Evolutionary conservation across 1,140 invertebrate species (phyloP), one percentile per base, ranked within the genome.

Genomic region (Drosophila micromelanica): DNA sequence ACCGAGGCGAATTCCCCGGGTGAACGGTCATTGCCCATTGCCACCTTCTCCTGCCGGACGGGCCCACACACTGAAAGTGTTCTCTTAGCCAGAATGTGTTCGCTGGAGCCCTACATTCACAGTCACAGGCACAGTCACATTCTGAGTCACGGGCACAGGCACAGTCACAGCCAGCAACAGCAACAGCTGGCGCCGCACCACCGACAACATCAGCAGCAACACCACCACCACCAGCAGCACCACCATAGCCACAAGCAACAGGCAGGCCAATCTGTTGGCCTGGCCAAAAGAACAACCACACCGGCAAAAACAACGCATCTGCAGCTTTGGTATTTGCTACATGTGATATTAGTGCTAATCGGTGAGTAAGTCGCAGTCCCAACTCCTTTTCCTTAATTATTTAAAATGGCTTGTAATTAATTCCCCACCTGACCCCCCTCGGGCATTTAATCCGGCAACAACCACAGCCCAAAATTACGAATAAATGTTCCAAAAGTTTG

Each of bases 291-390:
- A 68, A 72, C 74, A 64, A 15, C 62, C 62, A 35, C 51, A 48
- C 48, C 62, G 55, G 62, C n/a, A 37, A 51, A 72, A 54, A 62
- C 69, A 64, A 69, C 65, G 45, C 75, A 76, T 72, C 67, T 89
- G 64, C 80, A 91, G 64, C 64, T 91, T 65, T 91, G 90, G 90
- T 80, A 90, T 57, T 90, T 91, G 51, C 79, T 91, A 62, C 87
- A 91, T 90, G 80, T 91, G 78, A 91, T 91, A 91, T 79, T 91
- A 81, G 90, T 91, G 73, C 84, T 91, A 91, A 91, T 91, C 76
- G 90, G 90, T 91, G 55, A 91, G 79, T 76, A 35, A 12, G 3
- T 42, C 32, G 2, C 17, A 17, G 17, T 2, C 30, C 42, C n/a
- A 42, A 12, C 30, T 52, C 52, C 27, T 15, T 51, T 54, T 65